Percentiles rank a stretch among this genome's conserved stretches.
Evolutionary conservation across 2,113 vertebrate species (phyloP).

Genomic region (Cyanistes caeruleus): DNA sequence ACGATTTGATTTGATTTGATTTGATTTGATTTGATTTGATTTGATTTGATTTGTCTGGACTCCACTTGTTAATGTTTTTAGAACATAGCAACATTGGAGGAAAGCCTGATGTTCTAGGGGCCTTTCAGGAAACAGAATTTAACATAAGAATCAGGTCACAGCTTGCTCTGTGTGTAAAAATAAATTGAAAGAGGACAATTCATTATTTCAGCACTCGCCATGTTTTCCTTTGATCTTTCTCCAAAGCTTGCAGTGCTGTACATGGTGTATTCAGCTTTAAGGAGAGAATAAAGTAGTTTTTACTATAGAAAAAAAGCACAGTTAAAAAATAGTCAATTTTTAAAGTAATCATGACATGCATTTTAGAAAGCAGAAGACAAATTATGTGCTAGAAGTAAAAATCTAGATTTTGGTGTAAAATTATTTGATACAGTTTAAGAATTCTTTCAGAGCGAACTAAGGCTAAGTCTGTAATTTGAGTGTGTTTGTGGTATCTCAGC

Average conservation of each 20-base stretch:
- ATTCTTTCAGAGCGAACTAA: background rate
- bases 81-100: background rate
- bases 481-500: background rate
- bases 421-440: background rate
- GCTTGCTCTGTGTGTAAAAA: conserved; percentile 34
- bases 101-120: background rate
- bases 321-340: background rate
- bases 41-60: background rate
- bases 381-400: background rate
- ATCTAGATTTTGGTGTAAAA: background rate
- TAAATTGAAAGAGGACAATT: conserved; percentile 49
- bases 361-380: conserved; percentile 1
- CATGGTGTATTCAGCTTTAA: conserved; percentile 34
- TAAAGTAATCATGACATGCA: background rate
- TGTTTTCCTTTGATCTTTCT: conserved; percentile 62
- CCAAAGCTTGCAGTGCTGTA: conserved; percentile 11
- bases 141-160: conserved; percentile 4
- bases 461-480: background rate
- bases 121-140: conserved; percentile 22
- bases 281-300: background rate
- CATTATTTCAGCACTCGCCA: conserved; percentile 36
- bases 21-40: background rate
- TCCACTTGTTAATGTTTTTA: background rate
- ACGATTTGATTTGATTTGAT: background rate
- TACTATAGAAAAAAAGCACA: background rate